Evolutionary conservation across 1,140 invertebrate genomes (phyloP).

Genomic region (Globodera rostochiensis): DNA sequence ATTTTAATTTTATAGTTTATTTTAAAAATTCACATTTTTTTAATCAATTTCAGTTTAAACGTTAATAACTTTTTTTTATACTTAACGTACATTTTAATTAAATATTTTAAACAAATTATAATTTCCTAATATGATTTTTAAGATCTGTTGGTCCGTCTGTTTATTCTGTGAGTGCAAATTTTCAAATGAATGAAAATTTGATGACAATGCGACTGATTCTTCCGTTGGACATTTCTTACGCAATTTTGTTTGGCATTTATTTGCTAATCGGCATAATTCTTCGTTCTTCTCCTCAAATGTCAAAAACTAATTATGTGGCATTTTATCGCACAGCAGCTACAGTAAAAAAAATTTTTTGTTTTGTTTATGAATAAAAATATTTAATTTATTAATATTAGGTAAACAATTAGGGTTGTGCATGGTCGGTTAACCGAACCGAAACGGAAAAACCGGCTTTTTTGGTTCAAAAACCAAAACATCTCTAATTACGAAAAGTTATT

Average conservation of each 20-base stretch:
- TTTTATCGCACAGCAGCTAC: constrained; percentile 15
- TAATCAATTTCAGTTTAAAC: too few relatives aligned
- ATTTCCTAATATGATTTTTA: neutral
- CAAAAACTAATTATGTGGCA: constrained; percentile 5
- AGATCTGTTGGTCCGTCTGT: neutral
- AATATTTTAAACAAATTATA: neutral
- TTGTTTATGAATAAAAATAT: neutral
- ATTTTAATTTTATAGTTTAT: too few relatives aligned
- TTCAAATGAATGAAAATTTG: constrained; percentile 23
- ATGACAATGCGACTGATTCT: constrained; percentile 15
- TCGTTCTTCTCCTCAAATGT: neutral
- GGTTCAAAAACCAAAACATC: neutral
- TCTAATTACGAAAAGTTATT: neutral
- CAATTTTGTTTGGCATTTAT: constrained; percentile 12
- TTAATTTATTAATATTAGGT: neutral
- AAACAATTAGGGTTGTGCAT: neutral
- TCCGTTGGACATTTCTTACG: constrained; percentile 30
- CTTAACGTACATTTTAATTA: neutral
- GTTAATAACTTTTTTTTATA: neutral
- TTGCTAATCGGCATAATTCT: constrained; percentile 19
- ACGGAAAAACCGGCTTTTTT: neutral
- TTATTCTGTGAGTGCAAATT: constrained; percentile 16
- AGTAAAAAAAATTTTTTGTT: neutral
- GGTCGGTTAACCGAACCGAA: neutral
- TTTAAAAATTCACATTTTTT: too few relatives aligned